Evolutionary conservation across 2,797 vertebrate genomes (phyloP).

Genomic region (Parambassis ranga): DNA sequence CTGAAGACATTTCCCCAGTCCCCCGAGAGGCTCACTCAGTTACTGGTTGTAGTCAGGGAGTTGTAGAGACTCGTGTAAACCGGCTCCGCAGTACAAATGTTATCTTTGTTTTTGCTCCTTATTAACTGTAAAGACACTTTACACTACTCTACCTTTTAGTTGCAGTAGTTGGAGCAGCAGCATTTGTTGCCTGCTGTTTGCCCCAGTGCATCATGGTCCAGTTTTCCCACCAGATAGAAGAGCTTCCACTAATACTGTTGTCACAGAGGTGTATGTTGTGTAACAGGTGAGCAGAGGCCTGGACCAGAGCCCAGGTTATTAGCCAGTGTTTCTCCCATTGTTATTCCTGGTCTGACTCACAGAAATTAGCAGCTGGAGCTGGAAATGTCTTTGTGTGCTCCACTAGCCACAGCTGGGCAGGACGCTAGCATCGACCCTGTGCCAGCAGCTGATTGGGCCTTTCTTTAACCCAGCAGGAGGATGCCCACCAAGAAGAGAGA

Average conservation of each 20-base stretch:
- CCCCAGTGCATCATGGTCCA: not conserved
- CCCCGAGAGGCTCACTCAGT: no score
- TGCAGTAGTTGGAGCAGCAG: not conserved
- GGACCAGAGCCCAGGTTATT: slow-evolving; percentile 37
- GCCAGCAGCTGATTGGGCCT: slow-evolving; percentile 17
- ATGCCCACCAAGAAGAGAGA: not conserved
- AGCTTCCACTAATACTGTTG: not conserved
- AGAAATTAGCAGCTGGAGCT: slow-evolving; percentile 26
- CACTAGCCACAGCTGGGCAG: slow-evolving; percentile 48
- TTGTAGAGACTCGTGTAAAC: no score
- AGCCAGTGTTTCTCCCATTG: slow-evolving; percentile 17
- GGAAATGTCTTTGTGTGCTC: slow-evolving; percentile 24
- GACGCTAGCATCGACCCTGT: slow-evolving; percentile 2
- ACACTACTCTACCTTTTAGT: not conserved
- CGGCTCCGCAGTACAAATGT: no score
- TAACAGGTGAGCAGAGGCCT: slow-evolving; percentile 10
- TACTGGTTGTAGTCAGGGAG: no score
- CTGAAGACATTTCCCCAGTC: no score
- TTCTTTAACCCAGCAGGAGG: not conserved
- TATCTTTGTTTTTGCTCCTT: not conserved
- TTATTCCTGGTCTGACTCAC: slow-evolving; percentile 34
- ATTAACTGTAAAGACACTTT: not conserved
- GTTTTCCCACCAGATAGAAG: not conserved
- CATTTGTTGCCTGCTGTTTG: not conserved
- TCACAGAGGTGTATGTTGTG: not conserved